These are phyloP conservation scores for Puma concolor DNA, from an alignment of 2,113 vertebrate species.

Conservation along the genomic window DNA sequence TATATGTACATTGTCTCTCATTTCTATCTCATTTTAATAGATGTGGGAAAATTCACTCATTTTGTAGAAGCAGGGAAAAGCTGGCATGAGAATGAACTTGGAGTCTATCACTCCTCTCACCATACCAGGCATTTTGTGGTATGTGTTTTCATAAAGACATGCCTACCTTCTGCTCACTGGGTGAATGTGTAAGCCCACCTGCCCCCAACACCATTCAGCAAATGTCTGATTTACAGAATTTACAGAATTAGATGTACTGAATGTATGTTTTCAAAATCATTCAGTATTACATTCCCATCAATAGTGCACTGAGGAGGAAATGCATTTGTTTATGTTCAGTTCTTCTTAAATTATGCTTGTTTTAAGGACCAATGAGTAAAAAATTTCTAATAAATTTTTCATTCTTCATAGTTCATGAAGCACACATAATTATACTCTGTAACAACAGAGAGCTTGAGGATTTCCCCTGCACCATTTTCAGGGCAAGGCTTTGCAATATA, in stretches of 20 bases:
- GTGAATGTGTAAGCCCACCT: background rate
- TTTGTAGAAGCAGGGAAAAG: background rate
- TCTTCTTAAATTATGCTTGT: background rate
- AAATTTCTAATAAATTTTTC: conserved; percentile 33
- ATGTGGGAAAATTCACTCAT: background rate
- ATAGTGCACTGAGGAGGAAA: background rate
- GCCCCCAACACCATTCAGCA: background rate
- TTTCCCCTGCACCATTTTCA: background rate
- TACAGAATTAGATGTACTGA: background rate
- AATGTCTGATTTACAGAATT: background rate
- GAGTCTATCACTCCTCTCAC: background rate
- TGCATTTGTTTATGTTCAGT: background rate
- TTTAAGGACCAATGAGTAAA: conserved; percentile 55
- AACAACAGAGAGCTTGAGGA: background rate
- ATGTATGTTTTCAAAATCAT: background rate
- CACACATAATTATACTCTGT: conserved; percentile 46
- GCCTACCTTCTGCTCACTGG: background rate
- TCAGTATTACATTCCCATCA: background rate
- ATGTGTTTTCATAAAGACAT: background rate
- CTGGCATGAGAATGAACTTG: background rate
- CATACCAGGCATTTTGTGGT: background rate
- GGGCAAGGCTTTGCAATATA: conserved; percentile 28
- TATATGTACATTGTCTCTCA: background rate
- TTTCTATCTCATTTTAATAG: background rate
- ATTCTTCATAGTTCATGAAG: conserved; percentile 35